Conservation (phyloP, 2,888 invertebrate species). For the Lepetodrilus schrolli region DNA sequence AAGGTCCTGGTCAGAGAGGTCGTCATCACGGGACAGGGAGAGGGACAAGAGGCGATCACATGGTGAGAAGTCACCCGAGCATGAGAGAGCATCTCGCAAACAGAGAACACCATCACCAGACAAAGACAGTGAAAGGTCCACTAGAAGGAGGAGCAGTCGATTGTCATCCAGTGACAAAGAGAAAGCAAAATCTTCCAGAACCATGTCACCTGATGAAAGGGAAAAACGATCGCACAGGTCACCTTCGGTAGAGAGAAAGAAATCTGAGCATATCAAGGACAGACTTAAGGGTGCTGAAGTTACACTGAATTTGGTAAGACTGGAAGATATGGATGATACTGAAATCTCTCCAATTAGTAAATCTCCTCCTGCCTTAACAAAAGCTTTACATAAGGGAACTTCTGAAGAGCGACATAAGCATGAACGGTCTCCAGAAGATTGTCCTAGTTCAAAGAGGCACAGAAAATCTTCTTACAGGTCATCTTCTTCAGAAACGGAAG, state of each 20-base stretch:
- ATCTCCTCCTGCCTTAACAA: no score
- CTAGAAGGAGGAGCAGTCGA: background rate
- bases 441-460: background rate
- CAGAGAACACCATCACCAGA: background rate
- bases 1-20: background rate
- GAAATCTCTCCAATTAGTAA: background rate
- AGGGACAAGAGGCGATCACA: background rate
- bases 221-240: background rate
- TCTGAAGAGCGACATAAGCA: background rate
- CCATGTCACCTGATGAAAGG: background rate
- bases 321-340: background rate
- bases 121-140: background rate
- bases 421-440: background rate
- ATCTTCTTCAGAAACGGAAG: background rate
- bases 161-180: background rate
- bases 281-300: constrained; percentile 2
- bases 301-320: constrained; percentile 1
- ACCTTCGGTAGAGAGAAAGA: background rate
- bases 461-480: constrained; percentile 2
- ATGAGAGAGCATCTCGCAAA: background rate
- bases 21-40: background rate
- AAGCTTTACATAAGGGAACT: no score
- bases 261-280: background rate
- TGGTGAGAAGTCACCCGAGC: background rate
- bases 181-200: background rate